phyloP scores from a whole-genome alignment of 2,797 vertebrate genomes.

The Stomatorhinus walkeri region DNA sequence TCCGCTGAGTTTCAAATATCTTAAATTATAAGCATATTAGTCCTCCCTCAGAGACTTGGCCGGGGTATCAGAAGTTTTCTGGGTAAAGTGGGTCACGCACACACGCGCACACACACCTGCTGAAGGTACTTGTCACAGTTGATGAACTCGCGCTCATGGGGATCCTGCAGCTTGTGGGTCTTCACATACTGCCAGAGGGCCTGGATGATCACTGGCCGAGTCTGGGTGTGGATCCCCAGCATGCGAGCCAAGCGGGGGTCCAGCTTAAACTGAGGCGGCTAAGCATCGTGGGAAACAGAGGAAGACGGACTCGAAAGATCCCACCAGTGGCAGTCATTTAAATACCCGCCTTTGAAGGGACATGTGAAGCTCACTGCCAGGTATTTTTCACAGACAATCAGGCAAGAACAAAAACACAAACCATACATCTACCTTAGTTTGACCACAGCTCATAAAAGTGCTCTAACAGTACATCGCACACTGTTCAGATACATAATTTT shows the following conservation, averaged over 20 bases:
- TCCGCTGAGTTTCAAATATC: conserved; percentile 94
- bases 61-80: neutral
- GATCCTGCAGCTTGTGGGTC: conserved; percentile 97
- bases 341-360: neutral
- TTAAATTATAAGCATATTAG: conserved; percentile 38
- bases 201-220: conserved; percentile 95
- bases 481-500: neutral
- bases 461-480: neutral
- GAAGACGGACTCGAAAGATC: neutral
- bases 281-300: neutral
- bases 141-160: conserved; percentile 93
- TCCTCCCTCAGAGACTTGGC: neutral
- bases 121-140: conserved; percentile 99
- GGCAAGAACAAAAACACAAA: neutral
- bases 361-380: neutral
- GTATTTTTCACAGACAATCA: neutral
- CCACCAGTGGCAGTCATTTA: neutral
- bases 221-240: conserved; percentile 95
- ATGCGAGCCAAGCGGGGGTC: conserved; percentile 92
- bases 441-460: neutral
- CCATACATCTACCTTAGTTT: neutral
- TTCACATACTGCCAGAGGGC: conserved; percentile 99
- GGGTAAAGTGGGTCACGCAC: neutral
- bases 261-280: conserved; percentile 98
- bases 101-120: conserved; percentile 61